Base-by-base conservation (phyloP, 1,140 invertebrate species). In the Aradophagus sp. region DNA sequence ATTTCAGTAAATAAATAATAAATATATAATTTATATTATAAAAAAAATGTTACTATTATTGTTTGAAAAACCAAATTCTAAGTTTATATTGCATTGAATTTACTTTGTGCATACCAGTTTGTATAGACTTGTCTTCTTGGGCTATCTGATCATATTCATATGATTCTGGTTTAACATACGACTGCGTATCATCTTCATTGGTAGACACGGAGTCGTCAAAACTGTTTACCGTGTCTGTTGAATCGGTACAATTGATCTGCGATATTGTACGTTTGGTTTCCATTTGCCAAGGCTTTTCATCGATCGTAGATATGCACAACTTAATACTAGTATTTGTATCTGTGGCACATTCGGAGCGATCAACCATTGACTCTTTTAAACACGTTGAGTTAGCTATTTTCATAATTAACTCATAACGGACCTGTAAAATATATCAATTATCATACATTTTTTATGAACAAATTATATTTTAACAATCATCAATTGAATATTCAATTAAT, bases 321-420 rank as follows among this genome's bases (percentile, higher is more conserved):
- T 77, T 79, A 3, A 72, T 31, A 6, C 80, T 78, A 23, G 67
- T 32, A 50, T 78, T 79, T 1, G 66, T 15, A 14, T 78, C 78
- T 1, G 84, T 12, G 4, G 74, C 31, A 53, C 84, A 86, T 11
- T 83, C 75, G 0, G 78, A 73, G 0, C 82, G 65, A 5, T 79
- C 67, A 8, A 76, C 76, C 7, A 76, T n/a, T 0, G 71, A 74
- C 12, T 76, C 78, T 32, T 74, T 80, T 7, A 80, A 48, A 47
- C 84, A 86, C 41, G 78, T 79, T 2, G 84, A 80, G 32, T 86
- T 81, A 13, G 78, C 82, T 19, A 85, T 80, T 42, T 77, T 66
- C 32, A 84, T 55, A 0, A 82, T 11, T 3, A 86, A 14, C 55
- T 84, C 78, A 36, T 84, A 86, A 1, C 77, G 74, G 2, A 74